Base-by-base conservation (phyloP, 2,888 invertebrate species). In the Pterostichus niger region DNA sequence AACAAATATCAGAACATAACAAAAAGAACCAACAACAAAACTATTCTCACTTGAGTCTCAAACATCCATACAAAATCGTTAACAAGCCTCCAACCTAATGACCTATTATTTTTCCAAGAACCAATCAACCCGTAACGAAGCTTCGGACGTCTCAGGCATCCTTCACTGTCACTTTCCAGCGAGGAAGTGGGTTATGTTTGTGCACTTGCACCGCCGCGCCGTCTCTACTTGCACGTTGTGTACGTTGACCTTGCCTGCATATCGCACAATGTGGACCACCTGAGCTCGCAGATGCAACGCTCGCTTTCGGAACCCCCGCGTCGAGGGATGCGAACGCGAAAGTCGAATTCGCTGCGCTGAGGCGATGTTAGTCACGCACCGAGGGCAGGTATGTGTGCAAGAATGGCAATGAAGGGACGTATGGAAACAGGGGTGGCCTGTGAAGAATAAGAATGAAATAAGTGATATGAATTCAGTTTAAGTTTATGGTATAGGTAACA, bases 101-200 rank as follows among this genome's bases (percentile, higher is more conserved):
- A 82, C 82, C 82, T 64, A 82, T 82, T 75, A 82, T 82, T 82
- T 76, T 82, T 82, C 82, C 24, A 13, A 64, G 71, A 82, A 64
- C 81, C 56, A 52, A 54, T 71, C 68, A 52, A 24, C n/a, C 75
- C 75, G 75, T 52, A 76, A 76, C 75, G 54, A 40, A 71, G 71
- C 44, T 15, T 33, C 13, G 76, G n/a, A 17, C 44, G 44, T 10
- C 17, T 44, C 1, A 13, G 61, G 64, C 44, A 79, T 79, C 49
- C 79, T 40, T 79, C 79, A 79, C 79, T 79, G 79, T 79, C 79
- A 61, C 79, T 79, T 79, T 79, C 44, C 44, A 6, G 17, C 10
- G 35, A 56, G 33, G 54, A 79, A 61, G 61, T 79, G 64, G 79
- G 79, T 79, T 79, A 79, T n/a, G 46, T 31, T n/a, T 6, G 6